Percentiles rank a stretch among this genome's conserved stretches.
phyloP scores from a whole-genome alignment of 2,113 vertebrate species.

The Suncus etruscus region DNA sequence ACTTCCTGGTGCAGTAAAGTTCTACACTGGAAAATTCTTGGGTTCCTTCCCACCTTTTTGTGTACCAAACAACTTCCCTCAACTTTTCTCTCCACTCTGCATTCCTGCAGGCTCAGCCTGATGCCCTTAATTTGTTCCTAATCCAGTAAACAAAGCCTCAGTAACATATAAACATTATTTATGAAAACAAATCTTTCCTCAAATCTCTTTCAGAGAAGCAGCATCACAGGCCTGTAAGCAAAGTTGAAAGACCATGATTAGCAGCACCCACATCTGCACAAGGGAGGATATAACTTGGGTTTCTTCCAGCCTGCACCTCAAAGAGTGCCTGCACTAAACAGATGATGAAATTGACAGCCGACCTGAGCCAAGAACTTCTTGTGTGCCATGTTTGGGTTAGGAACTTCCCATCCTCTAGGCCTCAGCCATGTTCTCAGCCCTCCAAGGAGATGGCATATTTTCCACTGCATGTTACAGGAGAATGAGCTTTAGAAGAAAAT shows the following conservation, averaged over 20 bases:
- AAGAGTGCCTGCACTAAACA: rapidly evolving
- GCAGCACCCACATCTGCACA: constrained; percentile 31
- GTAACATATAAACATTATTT: constrained; percentile 76
- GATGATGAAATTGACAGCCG: rapidly evolving
- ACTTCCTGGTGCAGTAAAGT: not conserved
- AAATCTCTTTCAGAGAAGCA: constrained; percentile 65
- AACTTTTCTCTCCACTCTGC: not conserved
- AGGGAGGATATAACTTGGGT: not conserved
- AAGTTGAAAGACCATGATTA: constrained; percentile 61
- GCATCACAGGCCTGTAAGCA: constrained; percentile 42
- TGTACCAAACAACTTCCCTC: not conserved
- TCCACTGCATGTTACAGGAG: not conserved
- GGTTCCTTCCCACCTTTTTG: constrained; percentile 19
- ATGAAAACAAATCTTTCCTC: constrained; percentile 66
- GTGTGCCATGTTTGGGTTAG: rapidly evolving
- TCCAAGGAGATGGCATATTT: not conserved
- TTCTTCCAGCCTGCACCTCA: not conserved
- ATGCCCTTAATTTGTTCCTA: constrained; percentile 62
- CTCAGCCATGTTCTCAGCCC: rapidly evolving
- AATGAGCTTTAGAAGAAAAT: not conserved
- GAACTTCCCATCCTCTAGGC: too few species aligned
- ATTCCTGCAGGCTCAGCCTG: constrained; percentile 2
- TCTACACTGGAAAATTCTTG: constrained; percentile 24
- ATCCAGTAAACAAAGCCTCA: constrained; percentile 68
- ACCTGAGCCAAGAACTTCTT: rapidly evolving